Conservation (phyloP, 92 coral and sea anemone species). For the Epizoanthus fatuus region DNA sequence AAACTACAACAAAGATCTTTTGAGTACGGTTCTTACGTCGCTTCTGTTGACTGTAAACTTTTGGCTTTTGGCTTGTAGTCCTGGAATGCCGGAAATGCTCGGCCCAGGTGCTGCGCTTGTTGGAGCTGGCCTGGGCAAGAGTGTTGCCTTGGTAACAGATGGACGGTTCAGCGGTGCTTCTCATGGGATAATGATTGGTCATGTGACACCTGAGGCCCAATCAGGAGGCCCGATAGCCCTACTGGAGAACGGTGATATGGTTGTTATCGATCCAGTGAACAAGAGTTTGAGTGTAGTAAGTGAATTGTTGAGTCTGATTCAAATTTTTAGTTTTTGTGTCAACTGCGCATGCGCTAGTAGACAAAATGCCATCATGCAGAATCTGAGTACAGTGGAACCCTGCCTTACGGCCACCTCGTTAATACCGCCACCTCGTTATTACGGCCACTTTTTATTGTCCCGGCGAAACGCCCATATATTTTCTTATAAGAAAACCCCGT, state of each 20-base stretch:
- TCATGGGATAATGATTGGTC: conserved; percentile 95
- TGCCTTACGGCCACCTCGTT: too few species aligned
- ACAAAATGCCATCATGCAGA: too few species aligned
- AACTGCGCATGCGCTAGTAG: too few species aligned
- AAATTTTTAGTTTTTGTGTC: too few species aligned
- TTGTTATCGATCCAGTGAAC: conserved; percentile 77
- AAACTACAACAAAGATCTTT: too few species aligned
- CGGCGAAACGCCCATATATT: too few species aligned
- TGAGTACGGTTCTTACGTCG: not conserved
- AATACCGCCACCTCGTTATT: too few species aligned
- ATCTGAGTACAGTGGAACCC: too few species aligned
- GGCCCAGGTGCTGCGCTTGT: conserved; percentile 87
- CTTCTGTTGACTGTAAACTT: not conserved
- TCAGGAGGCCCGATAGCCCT: conserved; percentile 86
- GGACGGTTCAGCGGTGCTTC: conserved; percentile 94
- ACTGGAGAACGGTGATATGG: conserved; percentile 78
- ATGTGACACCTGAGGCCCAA: conserved; percentile 96
- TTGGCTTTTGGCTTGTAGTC: conserved; percentile 47
- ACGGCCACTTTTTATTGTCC: too few species aligned
- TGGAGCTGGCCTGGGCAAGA: conserved; percentile 89
- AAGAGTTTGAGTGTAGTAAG: conserved; percentile 72
- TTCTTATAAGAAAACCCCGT: too few species aligned
- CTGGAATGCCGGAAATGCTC: conserved; percentile 95
- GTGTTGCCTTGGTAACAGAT: conserved; percentile 89
- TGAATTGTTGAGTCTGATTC: not conserved